A percentile compares a stretch with the other conserved stretches of the same genome.
phyloP scores from a whole-genome alignment of 2,797 vertebrate genomes.

The Chelidonichthys spinosus region DNA sequence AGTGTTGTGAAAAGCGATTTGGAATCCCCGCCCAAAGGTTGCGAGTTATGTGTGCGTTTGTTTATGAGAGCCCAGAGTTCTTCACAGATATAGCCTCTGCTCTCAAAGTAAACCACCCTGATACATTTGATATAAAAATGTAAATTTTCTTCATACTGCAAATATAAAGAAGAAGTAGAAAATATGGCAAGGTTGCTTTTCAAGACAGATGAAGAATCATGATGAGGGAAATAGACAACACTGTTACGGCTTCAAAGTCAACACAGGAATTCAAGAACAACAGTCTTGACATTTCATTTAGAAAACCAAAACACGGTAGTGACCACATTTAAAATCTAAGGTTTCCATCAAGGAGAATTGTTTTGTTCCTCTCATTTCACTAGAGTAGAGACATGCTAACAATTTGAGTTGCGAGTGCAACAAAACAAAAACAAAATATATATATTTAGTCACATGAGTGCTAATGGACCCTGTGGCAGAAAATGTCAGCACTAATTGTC shows the following conservation, averaged over 20 bases:
- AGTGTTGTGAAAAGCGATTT: constrained; percentile 1
- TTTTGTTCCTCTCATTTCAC: constrained; percentile 6
- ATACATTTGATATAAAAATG: background rate
- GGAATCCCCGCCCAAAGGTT: background rate
- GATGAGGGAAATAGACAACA: background rate
- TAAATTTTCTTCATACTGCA: too few species aligned
- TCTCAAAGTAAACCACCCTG: background rate
- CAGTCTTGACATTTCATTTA: background rate
- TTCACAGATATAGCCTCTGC: background rate
- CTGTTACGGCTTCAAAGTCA: background rate
- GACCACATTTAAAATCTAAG: background rate
- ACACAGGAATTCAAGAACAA: background rate
- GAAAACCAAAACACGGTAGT: background rate
- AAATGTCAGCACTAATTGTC: constrained; percentile 71
- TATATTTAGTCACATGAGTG: constrained; percentile 67
- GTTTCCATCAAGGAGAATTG: background rate
- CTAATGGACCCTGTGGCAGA: constrained; percentile 74
- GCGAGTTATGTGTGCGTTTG: background rate
- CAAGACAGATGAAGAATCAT: background rate
- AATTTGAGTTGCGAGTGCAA: constrained; percentile 36
- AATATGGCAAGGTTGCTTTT: background rate
- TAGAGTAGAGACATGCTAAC: constrained; percentile 28
- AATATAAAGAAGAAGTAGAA: too few species aligned
- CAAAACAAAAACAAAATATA: constrained; percentile 14
- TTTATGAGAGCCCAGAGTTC: background rate